Evolutionary conservation across 2,888 invertebrate genomes (phyloP), one percentile per base, ranked within the genome.

Genomic region (Napeogenes inachia): DNA sequence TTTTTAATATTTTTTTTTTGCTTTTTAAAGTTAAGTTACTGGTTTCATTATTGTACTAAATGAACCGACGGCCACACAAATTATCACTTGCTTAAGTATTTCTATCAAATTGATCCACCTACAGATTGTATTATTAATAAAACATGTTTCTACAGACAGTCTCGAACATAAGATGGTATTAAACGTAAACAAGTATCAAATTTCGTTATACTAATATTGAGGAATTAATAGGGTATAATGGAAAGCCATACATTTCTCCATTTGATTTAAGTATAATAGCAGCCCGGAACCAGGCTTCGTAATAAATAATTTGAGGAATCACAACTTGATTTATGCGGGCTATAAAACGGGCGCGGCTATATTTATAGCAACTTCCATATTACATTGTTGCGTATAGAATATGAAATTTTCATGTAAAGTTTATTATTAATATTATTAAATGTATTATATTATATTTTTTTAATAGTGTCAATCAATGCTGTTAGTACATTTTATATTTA

Each of bases 221-320:
- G 50, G 50, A 30, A 50, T 50, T 50, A 50, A 50, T 50, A 50
- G 45, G 38, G 46, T 45, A 56, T 61, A 67, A 55, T 58, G 55
- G 61, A 63, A 54, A 60, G 56, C 62, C 46, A 62, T 61, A 65
- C 56, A 61, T 68, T 54, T 33, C 47, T 59, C 57, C 45, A 54
- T 63, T 65, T 53, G 61, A 63, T 66, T 60, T 63, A 64, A 66
- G 64, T 66, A 62, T 65, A 71, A 65, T 70, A 68, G 69, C 68
- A 61, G 63, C 62, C 54, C 63, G 56, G 65, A 68, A 62, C 60
- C 68, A 70, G 71, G 70, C 70, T 68, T 63, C 64, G 70, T 71
- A 71, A 71, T 75, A 75, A 74, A 75, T 73, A 74, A 75, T 73
- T 73, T 72, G 68, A 69, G 70, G 70, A 72, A 75, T 73, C 72